Conservation (phyloP, 2,113 vertebrate genomes). For the Rhinichthys klamathensis region DNA sequence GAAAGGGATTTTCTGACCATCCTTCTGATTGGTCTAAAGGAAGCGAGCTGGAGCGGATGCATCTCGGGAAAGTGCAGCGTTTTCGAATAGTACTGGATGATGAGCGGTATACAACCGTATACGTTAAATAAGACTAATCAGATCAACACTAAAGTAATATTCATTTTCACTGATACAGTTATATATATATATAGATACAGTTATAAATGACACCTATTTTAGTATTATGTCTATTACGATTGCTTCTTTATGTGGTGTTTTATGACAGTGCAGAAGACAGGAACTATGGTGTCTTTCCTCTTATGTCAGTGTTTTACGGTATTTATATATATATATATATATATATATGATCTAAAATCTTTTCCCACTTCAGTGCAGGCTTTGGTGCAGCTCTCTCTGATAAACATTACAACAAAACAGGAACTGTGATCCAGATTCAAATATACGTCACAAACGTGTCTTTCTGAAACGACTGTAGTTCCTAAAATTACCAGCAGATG, state of each 20-base stretch:
- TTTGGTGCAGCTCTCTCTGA: background rate
- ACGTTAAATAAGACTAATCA: background rate
- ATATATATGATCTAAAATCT: background rate
- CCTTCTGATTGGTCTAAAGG: slow-evolving; percentile 32
- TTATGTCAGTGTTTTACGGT: too few species aligned
- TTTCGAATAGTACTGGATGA: background rate
- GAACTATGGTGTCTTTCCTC: background rate
- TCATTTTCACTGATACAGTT: background rate
- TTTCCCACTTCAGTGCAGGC: background rate
- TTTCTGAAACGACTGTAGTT: background rate
- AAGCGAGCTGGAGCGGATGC: background rate
- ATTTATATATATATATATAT: too few species aligned
- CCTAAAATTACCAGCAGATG: background rate
- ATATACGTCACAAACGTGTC: background rate
- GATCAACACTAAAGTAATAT: background rate
- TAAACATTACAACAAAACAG: background rate
- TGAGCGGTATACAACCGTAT: background rate
- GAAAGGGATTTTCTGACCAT: background rate
- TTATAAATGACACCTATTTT: too few species aligned
- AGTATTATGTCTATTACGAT: background rate
- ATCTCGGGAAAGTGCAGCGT: slow-evolving; percentile 33
- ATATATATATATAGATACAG: too few species aligned
- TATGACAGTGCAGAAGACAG: background rate
- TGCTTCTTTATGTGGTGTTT: background rate
- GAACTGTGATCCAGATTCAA: background rate